Base-by-base conservation (phyloP, 2,797 vertebrate genomes). In the Sebastes oblongus region DNA sequence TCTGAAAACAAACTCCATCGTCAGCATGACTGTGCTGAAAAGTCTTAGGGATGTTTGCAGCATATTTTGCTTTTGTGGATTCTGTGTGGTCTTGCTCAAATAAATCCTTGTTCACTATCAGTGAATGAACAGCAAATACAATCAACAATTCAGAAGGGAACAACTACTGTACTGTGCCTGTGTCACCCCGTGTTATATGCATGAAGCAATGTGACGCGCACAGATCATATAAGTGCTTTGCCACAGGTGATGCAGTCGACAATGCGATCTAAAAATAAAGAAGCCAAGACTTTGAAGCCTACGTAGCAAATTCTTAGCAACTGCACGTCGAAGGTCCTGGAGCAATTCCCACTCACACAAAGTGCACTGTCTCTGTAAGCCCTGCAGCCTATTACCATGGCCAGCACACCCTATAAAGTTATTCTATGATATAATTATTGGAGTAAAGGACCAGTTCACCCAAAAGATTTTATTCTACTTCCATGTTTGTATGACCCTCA, bases 251-350 rank as follows among this genome's bases (percentile, higher is more conserved):
- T 10, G 2, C 2, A 5, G 27, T 22, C 14, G 24, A 66, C 20
- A 55, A 18, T 22, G 55, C n/a, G 8, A 34, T 42, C 25, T 58
- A 66, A 58, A 67, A 81, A 81, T 71, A 75, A 8, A 58, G 42
- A 46, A 18, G 16, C 16, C 34, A 27, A 1, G 20, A 55, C 7
- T 61, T 46, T 42, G 14, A 77, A 29, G 30, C 18, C 32, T 12
- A 2, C n/a, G 12, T 2, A 18, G 68, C 14, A 32, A 46, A 36
- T 55, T 55, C 24, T 18, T 5, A 16, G 12, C 42, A 46, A 27
- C 22, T 16, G n/a, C 61, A 14, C 3, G 5, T 11, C 18, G 11
- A 16, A 22, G 27, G 11, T 46, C 56, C 10, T 20, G 10, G 27
- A 59, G 52, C 42, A 46, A 46, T 46, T 18, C 6, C 1, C 42